Evolutionary conservation across 2,888 invertebrate genomes (phyloP).

Genomic region (Thysanoteuthis rhombus): DNA sequence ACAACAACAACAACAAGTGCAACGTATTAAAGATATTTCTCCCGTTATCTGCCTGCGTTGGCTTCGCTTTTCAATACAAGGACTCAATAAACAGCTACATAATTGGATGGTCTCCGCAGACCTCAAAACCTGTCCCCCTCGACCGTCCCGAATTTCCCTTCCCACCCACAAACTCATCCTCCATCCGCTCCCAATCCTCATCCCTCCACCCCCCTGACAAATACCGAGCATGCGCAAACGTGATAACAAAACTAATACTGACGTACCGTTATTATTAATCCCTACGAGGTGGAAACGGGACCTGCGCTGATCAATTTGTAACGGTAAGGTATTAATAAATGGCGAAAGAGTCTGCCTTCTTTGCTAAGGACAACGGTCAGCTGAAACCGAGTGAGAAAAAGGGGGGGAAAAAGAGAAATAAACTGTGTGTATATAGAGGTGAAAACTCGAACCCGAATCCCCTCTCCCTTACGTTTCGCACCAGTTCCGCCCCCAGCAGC

Average conservation of each 20-base stretch:
- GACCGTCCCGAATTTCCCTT: neutral
- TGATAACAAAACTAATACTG: neutral
- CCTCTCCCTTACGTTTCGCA: neutral
- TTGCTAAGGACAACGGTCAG: neutral
- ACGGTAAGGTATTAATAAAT: neutral
- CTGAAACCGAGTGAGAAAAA: neutral
- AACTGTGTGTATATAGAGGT: accelerated
- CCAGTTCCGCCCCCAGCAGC: too few species aligned
- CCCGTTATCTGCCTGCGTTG: neutral
- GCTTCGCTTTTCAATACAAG: neutral
- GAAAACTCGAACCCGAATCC: neutral
- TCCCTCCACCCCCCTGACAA: neutral
- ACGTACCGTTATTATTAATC: neutral
- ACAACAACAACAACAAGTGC: too few species aligned
- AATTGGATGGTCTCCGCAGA: conserved; percentile 12
- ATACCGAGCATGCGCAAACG: neutral
- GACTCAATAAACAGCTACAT: conserved; percentile 12
- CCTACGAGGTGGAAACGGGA: neutral
- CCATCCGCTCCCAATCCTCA: neutral
- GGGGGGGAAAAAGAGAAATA: neutral
- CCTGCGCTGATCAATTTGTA: neutral
- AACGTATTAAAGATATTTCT: neutral
- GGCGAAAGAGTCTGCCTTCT: neutral
- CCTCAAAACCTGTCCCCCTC: neutral
- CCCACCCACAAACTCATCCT: neutral